A percentile compares a stretch with the other conserved stretches of the same genome.
phyloP scores from a whole-genome alignment of 92 coral and sea anemone genomes.

The Paragorgia papillata region DNA sequence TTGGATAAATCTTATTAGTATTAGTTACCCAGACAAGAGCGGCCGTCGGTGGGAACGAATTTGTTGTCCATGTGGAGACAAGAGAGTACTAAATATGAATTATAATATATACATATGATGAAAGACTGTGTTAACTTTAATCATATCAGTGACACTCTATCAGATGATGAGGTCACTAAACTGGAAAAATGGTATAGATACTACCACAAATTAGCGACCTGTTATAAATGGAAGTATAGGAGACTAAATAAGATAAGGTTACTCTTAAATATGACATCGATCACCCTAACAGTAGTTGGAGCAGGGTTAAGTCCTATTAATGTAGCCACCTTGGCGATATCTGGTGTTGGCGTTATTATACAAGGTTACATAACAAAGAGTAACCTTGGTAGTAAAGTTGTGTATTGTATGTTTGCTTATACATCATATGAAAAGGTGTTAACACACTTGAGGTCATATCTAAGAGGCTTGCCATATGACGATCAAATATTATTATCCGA shows the following conservation, averaged over 20 bases:
- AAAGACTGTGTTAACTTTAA: too few species aligned
- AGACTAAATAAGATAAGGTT: not conserved
- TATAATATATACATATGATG: too few species aligned
- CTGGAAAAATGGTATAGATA: not conserved
- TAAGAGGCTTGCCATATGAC: constrained; percentile 1
- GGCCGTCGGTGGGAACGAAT: too few species aligned
- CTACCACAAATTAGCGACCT: not conserved
- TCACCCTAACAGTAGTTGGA: not conserved
- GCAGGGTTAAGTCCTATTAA: not conserved
- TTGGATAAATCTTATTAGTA: too few species aligned
- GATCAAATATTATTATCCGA: not conserved
- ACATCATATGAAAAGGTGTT: not conserved
- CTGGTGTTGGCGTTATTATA: not conserved
- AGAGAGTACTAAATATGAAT: too few species aligned
- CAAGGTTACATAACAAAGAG: too few species aligned
- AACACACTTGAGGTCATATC: not conserved
- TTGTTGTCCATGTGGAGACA: too few species aligned
- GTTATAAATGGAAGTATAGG: not conserved
- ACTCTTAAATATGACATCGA: not conserved
- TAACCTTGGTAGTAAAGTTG: not conserved
- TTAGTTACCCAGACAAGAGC: too few species aligned
- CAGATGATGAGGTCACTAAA: not conserved
- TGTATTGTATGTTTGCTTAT: not conserved
- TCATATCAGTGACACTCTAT: too few species aligned
- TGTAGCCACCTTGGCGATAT: not conserved